Evolutionary conservation across 2,888 invertebrate species (phyloP).

Genomic region (Rutpela maculata): DNA sequence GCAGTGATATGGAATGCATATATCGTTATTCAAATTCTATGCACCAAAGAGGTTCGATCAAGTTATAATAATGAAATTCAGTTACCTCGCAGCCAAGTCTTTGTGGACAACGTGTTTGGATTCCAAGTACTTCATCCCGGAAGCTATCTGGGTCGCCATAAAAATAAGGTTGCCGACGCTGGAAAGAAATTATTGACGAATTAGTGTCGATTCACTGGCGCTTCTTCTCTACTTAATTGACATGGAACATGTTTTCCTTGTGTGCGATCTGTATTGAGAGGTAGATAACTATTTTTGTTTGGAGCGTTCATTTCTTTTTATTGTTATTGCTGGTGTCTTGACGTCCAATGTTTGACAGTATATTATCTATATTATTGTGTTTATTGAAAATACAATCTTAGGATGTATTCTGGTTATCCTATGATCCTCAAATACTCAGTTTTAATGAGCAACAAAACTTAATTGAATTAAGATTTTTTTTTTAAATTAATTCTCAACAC

Average conservation of each 20-base stretch:
- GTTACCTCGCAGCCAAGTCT: constrained; percentile 83
- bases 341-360: background rate
- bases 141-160: constrained; percentile 85
- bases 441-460: too few species aligned
- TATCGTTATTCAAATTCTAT: background rate
- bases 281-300: constrained; percentile 8
- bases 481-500: too few species aligned
- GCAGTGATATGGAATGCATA: background rate
- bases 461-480: too few species aligned
- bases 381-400: too few species aligned
- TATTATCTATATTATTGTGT: background rate
- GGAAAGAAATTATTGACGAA: constrained; percentile 58
- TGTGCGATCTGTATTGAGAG: background rate
- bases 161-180: constrained; percentile 83
- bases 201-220: constrained; percentile 44
- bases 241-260: constrained; percentile 37
- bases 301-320: background rate
- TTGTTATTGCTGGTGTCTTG: background rate
- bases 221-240: constrained; percentile 38
- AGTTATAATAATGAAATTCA: constrained; percentile 45
- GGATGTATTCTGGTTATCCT: too few species aligned
- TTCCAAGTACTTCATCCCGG: constrained; percentile 88
- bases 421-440: too few species aligned
- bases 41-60: background rate
- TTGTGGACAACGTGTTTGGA: constrained; percentile 86